phyloP scores from a whole-genome alignment of 2,797 vertebrate genomes.

The Trachops cirrhosus region DNA sequence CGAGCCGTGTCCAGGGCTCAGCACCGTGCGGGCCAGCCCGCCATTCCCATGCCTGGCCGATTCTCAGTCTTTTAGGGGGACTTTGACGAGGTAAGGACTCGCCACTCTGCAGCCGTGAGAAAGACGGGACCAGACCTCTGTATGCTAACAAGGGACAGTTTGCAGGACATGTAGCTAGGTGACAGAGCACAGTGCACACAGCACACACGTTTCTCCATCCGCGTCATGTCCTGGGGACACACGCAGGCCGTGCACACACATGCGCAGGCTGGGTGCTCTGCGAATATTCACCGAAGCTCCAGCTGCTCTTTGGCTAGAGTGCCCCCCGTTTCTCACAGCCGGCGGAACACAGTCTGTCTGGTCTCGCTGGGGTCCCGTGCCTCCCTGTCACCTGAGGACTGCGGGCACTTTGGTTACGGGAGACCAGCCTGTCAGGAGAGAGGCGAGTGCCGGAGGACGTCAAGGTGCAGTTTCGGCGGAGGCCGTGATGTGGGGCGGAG shows the following conservation, averaged over 20 bases:
- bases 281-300: rapidly evolving
- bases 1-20: rapidly evolving
- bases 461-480: background rate
- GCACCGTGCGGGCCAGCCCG: rapidly evolving
- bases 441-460: background rate
- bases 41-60: no score
- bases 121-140: background rate
- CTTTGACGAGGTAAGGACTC: background rate
- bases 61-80: background rate
- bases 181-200: background rate
- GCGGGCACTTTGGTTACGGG: background rate
- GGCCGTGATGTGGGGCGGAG: rapidly evolving
- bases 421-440: background rate
- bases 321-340: background rate
- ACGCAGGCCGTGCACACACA: rapidly evolving
- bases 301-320: background rate
- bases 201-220: rapidly evolving
- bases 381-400: background rate
- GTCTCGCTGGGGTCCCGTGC: rapidly evolving
- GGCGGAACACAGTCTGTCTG: background rate
- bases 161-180: rapidly evolving
- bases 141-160: rapidly evolving
- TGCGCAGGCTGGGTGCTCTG: no score
- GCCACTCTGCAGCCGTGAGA: rapidly evolving
- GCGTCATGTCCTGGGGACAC: no score